Percentiles rank a stretch among this genome's conserved stretches.
Evolutionary conservation across 1,140 invertebrate species (phyloP).

Genomic region (Musca vetustissima): DNA sequence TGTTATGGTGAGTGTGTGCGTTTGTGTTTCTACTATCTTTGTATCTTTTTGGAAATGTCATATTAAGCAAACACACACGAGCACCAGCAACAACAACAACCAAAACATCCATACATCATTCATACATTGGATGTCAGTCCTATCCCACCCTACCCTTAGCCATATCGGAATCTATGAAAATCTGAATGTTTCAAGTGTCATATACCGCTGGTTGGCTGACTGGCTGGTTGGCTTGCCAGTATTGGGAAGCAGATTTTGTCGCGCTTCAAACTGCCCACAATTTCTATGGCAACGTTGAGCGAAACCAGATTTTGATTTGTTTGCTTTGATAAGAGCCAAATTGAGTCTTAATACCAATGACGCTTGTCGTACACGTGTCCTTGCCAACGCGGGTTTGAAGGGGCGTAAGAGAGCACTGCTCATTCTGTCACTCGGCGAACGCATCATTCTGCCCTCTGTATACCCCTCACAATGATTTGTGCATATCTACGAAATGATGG

Average conservation of each 20-base stretch:
- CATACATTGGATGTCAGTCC: neutral
- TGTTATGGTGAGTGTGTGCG: neutral
- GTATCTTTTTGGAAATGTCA: conserved; percentile 11
- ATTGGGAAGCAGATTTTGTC: neutral
- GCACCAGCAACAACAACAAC: neutral
- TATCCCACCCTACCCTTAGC: neutral
- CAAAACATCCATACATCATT: conserved; percentile 10
- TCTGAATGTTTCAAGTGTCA: neutral
- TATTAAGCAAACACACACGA: conserved; percentile 12
- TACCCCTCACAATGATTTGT: neutral
- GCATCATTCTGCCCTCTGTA: too few species aligned
- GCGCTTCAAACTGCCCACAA: neutral
- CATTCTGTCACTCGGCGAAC: neutral
- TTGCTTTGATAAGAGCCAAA: conserved; percentile 54
- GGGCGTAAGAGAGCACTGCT: too few species aligned
- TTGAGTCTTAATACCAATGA: conserved; percentile 56
- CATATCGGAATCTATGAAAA: neutral
- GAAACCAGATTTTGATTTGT: conserved; percentile 40
- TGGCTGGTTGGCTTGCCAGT: neutral
- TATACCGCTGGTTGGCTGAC: neutral
- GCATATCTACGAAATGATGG: neutral
- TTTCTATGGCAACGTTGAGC: neutral
- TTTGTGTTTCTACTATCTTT: too few species aligned
- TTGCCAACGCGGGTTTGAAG: neutral
- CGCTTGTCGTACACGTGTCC: conserved; percentile 52